Conservation (phyloP, 2,888 invertebrate genomes). For the Parnassius glacialis region DNA sequence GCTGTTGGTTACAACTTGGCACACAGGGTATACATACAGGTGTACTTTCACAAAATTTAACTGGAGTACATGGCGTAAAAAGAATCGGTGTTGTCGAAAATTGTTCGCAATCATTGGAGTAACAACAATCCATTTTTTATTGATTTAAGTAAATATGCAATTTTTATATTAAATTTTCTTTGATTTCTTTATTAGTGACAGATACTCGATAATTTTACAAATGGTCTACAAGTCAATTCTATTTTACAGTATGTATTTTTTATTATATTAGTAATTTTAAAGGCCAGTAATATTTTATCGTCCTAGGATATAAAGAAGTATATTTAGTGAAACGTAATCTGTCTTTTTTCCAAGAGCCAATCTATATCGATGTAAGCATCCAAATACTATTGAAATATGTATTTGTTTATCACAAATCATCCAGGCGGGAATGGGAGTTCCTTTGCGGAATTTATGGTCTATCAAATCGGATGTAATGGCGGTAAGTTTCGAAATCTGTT, state of each 20-base stretch:
- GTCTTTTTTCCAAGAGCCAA: too few species aligned
- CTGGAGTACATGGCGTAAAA: slow-evolving; percentile 39
- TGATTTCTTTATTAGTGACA: slow-evolving; percentile 32
- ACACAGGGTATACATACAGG: slow-evolving; percentile 48
- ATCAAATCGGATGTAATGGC: too few species aligned
- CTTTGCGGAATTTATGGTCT: too few species aligned
- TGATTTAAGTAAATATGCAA: slow-evolving; percentile 29
- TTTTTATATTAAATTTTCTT: slow-evolving; percentile 27
- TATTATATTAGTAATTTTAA: slow-evolving; percentile 16
- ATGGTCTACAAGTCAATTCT: not conserved
- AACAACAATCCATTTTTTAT: slow-evolving; percentile 61
- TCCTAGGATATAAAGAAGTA: not conserved
- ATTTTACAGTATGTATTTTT: slow-evolving; percentile 10
- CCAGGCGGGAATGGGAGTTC: too few species aligned
- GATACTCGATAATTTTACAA: slow-evolving; percentile 37
- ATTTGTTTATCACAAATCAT: too few species aligned
- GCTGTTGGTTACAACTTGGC: slow-evolving; percentile 49
- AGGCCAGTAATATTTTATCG: slow-evolving; percentile 10
- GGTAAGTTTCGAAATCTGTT: too few species aligned
- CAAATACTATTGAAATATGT: too few species aligned
- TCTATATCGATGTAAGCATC: too few species aligned
- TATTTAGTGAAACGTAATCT: not conserved
- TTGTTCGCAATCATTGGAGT: slow-evolving; percentile 46
- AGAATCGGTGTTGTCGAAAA: slow-evolving; percentile 56
- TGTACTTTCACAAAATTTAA: slow-evolving; percentile 45